Evolutionary conservation across 2,113 vertebrate species (phyloP).

Genomic region (Rhegmatorhina hoffmannsi): DNA sequence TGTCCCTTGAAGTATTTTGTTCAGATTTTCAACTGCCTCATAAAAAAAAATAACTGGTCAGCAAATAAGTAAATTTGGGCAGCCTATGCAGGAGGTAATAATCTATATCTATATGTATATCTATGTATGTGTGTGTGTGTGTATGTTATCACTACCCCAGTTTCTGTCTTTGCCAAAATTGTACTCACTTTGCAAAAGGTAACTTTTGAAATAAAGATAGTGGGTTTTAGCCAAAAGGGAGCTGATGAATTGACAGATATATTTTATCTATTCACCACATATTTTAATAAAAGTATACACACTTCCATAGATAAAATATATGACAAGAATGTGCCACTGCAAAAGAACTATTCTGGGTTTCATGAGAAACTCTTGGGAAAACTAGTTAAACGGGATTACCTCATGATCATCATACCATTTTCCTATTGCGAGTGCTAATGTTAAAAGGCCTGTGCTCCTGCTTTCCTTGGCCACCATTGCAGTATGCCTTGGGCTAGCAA

Average conservation of each 20-base stretch:
- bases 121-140: accelerated
- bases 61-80: background rate
- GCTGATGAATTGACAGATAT: background rate
- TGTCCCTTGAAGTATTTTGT: background rate
- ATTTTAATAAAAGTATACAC: background rate
- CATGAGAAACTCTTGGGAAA: background rate
- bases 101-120: no score
- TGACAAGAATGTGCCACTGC: background rate
- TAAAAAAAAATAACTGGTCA: background rate
- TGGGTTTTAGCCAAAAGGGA: background rate
- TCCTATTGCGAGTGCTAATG: background rate
- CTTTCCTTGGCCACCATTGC: background rate
- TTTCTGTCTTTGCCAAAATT: background rate
- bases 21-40: background rate
- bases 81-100: background rate
- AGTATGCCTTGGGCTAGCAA: background rate
- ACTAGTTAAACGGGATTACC: background rate
- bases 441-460: background rate
- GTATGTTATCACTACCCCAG: background rate
- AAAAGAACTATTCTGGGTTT: background rate
- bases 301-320: background rate
- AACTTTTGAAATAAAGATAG: background rate
- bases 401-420: background rate
- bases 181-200: background rate
- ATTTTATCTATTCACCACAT: background rate